Percentiles rank a stretch among this genome's conserved stretches.
Conservation (phyloP, 2,113 vertebrate genomes). For the Fregata magnificens region DNA sequence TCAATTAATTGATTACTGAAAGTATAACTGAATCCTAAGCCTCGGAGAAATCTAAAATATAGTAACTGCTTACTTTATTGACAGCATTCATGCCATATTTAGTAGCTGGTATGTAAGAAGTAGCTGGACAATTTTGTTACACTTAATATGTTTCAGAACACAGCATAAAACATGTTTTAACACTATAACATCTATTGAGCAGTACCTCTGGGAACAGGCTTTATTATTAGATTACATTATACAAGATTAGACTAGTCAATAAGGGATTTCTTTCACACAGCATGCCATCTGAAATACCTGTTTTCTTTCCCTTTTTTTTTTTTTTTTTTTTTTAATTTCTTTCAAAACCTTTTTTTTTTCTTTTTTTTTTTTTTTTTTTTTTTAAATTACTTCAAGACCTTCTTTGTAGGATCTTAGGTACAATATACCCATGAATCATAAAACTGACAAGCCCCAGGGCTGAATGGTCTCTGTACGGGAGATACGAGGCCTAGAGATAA, state of each 20-base stretch:
- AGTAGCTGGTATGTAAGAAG: slow-evolving; percentile 35
- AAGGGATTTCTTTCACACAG: slow-evolving; percentile 70
- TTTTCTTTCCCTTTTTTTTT: slow-evolving; percentile 29
- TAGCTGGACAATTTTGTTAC: slow-evolving; percentile 60
- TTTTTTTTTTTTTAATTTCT: slow-evolving; percentile 54
- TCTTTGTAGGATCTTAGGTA: slow-evolving; percentile 67
- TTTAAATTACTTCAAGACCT: slow-evolving; percentile 73
- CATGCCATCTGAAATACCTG: slow-evolving; percentile 74
- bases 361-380: not conserved
- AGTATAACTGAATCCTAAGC: slow-evolving; percentile 53
- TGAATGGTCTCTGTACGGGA: slow-evolving; percentile 50
- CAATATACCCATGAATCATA: slow-evolving; percentile 78
- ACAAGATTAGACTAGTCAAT: slow-evolving; percentile 77
- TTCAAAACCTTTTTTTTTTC: slow-evolving; percentile 74
- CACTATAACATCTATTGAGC: slow-evolving; percentile 66
- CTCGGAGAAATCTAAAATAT: slow-evolving; percentile 51
- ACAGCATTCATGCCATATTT: slow-evolving; percentile 49
- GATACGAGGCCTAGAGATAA: slow-evolving; percentile 70
- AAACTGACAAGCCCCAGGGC: slow-evolving; percentile 74
- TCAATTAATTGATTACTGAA: slow-evolving; percentile 60
- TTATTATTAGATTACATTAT: slow-evolving; percentile 80
- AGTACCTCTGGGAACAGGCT: slow-evolving; percentile 70
- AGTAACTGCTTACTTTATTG: slow-evolving; percentile 57
- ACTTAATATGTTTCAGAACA: slow-evolving; percentile 62
- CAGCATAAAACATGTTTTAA: slow-evolving; percentile 64